These are phyloP conservation scores for Psettodes erumei DNA, from an alignment of 2,113 vertebrate genomes.

Conservation along the genomic window DNA sequence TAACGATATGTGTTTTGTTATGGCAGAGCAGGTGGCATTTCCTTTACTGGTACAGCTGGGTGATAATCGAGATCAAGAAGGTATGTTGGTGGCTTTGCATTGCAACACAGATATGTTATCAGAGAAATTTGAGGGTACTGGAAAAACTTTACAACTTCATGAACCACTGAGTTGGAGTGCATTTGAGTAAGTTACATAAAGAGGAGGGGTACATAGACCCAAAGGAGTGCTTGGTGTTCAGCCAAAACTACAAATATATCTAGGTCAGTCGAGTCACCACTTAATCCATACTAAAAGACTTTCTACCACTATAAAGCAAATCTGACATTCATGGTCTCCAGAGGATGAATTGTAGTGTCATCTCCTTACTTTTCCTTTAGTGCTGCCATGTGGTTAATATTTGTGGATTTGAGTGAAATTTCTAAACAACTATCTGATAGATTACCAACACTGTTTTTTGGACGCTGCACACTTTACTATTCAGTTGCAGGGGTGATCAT, in stretches of 20 bases:
- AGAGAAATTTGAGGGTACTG: neutral
- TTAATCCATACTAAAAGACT: too few relatives aligned
- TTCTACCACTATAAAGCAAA: too few relatives aligned
- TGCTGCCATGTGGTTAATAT: neutral
- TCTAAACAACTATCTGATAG: too few relatives aligned
- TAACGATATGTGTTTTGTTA: conserved; percentile 15
- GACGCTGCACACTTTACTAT: neutral
- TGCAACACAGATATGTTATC: neutral
- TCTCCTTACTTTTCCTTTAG: too few relatives aligned
- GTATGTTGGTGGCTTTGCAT: neutral
- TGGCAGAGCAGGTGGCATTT: conserved; percentile 8
- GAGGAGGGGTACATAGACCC: neutral
- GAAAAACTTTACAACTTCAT: neutral
- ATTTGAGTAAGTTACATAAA: neutral
- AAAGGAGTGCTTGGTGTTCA: too few relatives aligned
- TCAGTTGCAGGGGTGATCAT: neutral
- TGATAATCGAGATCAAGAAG: conserved; percentile 39
- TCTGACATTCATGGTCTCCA: too few relatives aligned
- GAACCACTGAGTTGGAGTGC: neutral
- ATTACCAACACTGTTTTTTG: too few relatives aligned
- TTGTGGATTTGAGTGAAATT: neutral
- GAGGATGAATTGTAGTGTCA: neutral
- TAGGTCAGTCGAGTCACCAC: too few relatives aligned
- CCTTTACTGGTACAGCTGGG: neutral
- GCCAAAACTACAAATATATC: too few relatives aligned